These are phyloP conservation scores for Ennomos erosarius DNA, from an alignment of 2,888 invertebrate species.

Conservation along the genomic window DNA sequence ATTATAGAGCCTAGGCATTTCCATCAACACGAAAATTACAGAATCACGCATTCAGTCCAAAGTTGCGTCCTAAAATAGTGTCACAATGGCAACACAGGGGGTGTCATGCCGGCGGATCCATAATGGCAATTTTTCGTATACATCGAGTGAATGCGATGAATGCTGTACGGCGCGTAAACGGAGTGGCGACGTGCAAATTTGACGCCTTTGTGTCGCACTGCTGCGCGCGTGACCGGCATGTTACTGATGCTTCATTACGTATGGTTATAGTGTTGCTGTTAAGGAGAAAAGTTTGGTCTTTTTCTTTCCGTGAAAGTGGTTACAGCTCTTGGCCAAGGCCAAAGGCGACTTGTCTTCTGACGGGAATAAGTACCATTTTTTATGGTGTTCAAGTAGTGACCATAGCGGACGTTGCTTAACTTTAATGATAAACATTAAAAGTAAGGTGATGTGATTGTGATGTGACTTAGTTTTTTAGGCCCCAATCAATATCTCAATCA, in stretches of 20 bases:
- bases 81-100: constrained; percentile 42
- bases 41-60: constrained; percentile 13
- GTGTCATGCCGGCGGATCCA: constrained; percentile 69
- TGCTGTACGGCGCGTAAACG: constrained; percentile 81
- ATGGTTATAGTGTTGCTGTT: constrained; percentile 13
- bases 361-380: too few species aligned
- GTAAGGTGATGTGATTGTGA: too few species aligned
- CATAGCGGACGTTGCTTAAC: too few species aligned
- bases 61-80: constrained; percentile 37
- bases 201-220: constrained; percentile 76
- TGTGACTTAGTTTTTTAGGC: too few species aligned
- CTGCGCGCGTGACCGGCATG: constrained; percentile 75
- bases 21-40: background rate
- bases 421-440: too few species aligned
- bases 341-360: too few species aligned
- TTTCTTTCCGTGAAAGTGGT: too few species aligned
- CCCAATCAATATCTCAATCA: too few species aligned
- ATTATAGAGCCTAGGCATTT: too few species aligned
- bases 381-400: too few species aligned
- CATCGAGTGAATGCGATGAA: constrained; percentile 75
- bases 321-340: too few species aligned
- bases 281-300: background rate
- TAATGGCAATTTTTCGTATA: constrained; percentile 83
- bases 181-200: constrained; percentile 82
- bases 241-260: constrained; percentile 34